Evolutionary conservation across 1,140 invertebrate genomes (phyloP), one percentile per base, ranked within the genome.

Genomic region (Paralvinella palmiformis): DNA sequence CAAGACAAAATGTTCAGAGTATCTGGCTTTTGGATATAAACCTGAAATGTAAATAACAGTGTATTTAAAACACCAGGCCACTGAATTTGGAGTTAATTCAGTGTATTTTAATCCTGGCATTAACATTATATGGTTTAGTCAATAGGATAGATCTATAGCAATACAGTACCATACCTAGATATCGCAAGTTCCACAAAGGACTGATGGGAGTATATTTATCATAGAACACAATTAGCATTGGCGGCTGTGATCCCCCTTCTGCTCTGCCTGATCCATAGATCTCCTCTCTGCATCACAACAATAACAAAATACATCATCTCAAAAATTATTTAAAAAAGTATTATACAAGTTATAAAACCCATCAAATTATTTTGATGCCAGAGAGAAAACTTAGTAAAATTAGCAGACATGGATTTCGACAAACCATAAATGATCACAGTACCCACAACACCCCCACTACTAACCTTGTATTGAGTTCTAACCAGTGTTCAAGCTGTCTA

Each of bases 231-330:
- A 57, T 57, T 31, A 57, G 22, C 13, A 57, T n/a, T 20, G 55
- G 55, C 5, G 55, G 55, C 55, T 57, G 55, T 20, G 55, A 57
- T 32, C 55, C 55, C 17, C 55, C 55, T 13, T n/a, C 32, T 4
- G 6, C 32, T 32, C 32, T 57, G 7, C 31, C 55, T 10, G 17
- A 27, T 4, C 55, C 55, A 32, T 57, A 57, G 4, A 57, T 35
- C 7, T 57, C 29, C 7, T 57, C 55, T 31, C 55, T 57, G 6
- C 15, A 53, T 10, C 7, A 17, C 50, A 53, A 24, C 24, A 22
- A n/a, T n/a, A n/a, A n/a, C n/a, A n/a, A n/a, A n/a, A n/a, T n/a
- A n/a, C n/a, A n/a, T n/a, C n/a, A n/a, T n/a, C n/a, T n/a, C n/a
- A n/a, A n/a, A n/a, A n/a, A n/a, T n/a, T n/a, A n/a, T n/a, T n/a